Evolutionary conservation across 2,888 invertebrate genomes (phyloP), one percentile per base, ranked within the genome.

Genomic region (Torymus auratus): DNA sequence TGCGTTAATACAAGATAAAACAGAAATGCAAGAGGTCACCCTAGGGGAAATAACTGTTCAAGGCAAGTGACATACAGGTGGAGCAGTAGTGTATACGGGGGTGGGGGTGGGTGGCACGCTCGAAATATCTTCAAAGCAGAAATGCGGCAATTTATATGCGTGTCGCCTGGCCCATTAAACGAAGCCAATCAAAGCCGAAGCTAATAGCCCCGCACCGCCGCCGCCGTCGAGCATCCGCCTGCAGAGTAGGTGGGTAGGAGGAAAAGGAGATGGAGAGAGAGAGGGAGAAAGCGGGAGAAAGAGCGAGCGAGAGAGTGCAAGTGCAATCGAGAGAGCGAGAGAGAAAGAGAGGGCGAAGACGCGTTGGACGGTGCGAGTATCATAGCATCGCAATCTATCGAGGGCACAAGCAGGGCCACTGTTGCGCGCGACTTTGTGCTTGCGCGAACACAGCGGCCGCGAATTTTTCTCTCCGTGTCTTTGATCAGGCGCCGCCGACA

Each of bases 131-230:
- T 89, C 86, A 88, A 89, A 89, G 89, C 85, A 83, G 86, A 85
- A 87, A 88, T 85, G 87, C 87, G 85, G 89, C 88, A 89, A 90
- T 90, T 90, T 88, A 90, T 89, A 88, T 87, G 89, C 89, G 87
- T 87, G 89, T 89, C 89, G 88, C 86, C 85, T 86, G 89, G 87
- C 84, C 87, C 89, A 89, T 90, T 90, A 90, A 90, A 87, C 88
- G 86, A 84, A 87, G 88, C 89, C 89, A 90, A 90, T 90, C 90
- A 90, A 89, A 90, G 88, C 88, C 85, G 84, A 84, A 86, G 88
- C 88, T 89, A 90, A 90, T 90, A 89, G 88, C 86, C 83, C 83
- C 83, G 85, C 71, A 58, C 79, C 68, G 50, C 73, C 65, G 61
- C 61, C 68, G 23, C 41, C 55, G 61, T 17, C 75, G 82, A 3